Conservation (phyloP, 2,888 invertebrate species). For the Spilarctia lutea region DNA sequence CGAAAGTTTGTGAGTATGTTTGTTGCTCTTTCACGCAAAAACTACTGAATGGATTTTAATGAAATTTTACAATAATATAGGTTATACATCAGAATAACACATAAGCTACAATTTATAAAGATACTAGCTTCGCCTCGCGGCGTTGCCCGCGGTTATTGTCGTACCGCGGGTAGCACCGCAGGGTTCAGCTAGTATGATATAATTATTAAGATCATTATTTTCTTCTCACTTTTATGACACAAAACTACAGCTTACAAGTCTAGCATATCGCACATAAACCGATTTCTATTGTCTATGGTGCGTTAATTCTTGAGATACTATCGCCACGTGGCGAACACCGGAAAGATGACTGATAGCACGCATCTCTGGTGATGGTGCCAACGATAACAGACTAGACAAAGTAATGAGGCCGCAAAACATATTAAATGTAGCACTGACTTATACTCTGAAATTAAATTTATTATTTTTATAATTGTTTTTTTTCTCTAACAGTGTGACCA, state of each 20-base stretch:
- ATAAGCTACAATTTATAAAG: too few species aligned
- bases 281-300: slow-evolving; percentile 42
- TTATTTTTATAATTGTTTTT: background rate
- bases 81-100: too few species aligned
- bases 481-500: background rate
- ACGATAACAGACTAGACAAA: slow-evolving; percentile 4
- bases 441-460: background rate
- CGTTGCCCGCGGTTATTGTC: too few species aligned
- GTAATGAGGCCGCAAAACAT: slow-evolving; percentile 22
- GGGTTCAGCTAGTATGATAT: too few species aligned
- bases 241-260: background rate
- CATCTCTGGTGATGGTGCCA: slow-evolving; percentile 24
- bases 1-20: too few species aligned
- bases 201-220: background rate
- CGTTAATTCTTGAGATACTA: slow-evolving; percentile 42
- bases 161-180: too few species aligned
- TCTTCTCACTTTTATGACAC: slow-evolving; percentile 1
- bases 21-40: too few species aligned
- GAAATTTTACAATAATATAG: too few species aligned
- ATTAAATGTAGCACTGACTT: slow-evolving; percentile 7
- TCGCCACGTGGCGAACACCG: slow-evolving; percentile 38
- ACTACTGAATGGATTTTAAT: too few species aligned
- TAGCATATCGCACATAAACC: slow-evolving; percentile 24
- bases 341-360: slow-evolving; percentile 49
- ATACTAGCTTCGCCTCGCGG: too few species aligned